These are phyloP conservation scores for Saturnia pavonia DNA, from an alignment of 2,888 invertebrate genomes.

Conservation along the genomic window DNA sequence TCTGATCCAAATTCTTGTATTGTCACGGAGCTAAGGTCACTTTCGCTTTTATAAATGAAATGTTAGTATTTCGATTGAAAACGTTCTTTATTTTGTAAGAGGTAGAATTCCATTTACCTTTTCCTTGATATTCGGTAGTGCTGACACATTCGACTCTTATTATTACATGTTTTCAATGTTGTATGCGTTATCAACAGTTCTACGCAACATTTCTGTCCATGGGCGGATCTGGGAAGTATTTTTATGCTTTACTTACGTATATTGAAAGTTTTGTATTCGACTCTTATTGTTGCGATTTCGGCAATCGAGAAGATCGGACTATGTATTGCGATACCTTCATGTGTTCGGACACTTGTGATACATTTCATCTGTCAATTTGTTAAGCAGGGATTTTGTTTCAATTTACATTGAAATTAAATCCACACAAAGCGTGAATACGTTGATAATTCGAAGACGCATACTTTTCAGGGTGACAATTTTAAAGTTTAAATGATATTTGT, in stretches of 20 bases:
- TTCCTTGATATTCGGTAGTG: slow-evolving; percentile 40
- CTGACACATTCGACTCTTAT: slow-evolving; percentile 51
- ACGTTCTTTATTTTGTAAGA: slow-evolving; percentile 22
- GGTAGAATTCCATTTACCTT: slow-evolving; percentile 32
- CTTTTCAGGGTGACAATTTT: too few relatives aligned
- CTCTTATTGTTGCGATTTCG: slow-evolving; percentile 35
- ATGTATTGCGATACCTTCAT: slow-evolving; percentile 21
- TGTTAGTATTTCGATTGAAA: slow-evolving; percentile 30
- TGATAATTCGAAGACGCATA: too few relatives aligned
- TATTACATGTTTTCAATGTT: slow-evolving; percentile 50
- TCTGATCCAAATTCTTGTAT: slow-evolving; percentile 48
- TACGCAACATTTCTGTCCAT: slow-evolving; percentile 37
- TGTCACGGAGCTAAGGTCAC: slow-evolving; percentile 40
- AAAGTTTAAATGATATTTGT: too few relatives aligned
- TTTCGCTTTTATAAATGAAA: slow-evolving; percentile 32
- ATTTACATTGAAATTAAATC: slow-evolving; percentile 1
- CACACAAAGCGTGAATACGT: background rate
- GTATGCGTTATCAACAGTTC: slow-evolving; percentile 48
- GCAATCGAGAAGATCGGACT: slow-evolving; percentile 19
- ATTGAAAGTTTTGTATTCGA: slow-evolving; percentile 42
- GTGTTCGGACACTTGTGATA: slow-evolving; percentile 15
- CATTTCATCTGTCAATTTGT: slow-evolving; percentile 4
- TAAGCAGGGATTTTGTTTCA: background rate
- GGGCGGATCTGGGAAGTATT: slow-evolving; percentile 35
- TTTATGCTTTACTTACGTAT: slow-evolving; percentile 44